phyloP scores from a whole-genome alignment of 2,113 vertebrate species.

The Cinclus mexicanus region DNA sequence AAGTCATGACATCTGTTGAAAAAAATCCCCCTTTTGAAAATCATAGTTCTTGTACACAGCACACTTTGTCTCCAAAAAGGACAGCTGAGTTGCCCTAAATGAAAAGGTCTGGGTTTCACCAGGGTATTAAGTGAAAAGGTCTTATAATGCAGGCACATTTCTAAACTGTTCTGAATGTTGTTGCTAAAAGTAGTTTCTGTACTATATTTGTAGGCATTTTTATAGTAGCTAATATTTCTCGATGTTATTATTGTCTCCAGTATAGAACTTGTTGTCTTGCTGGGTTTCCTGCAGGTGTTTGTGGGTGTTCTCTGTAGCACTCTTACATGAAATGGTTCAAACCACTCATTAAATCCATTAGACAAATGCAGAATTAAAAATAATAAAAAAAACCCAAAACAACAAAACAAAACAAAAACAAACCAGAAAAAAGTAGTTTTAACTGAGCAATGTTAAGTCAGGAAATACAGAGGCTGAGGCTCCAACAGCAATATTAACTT shows the following conservation, averaged over 20 bases:
- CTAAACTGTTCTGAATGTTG: not conserved
- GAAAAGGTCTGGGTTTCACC: not conserved
- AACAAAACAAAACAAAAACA: too few relatives aligned
- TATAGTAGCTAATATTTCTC: not conserved
- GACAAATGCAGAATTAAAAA: not conserved
- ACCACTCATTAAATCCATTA: not conserved
- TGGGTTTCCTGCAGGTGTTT: not conserved
- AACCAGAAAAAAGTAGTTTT: not conserved
- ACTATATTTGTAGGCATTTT: not conserved
- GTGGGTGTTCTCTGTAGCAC: not conserved
- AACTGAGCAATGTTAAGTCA: not conserved
- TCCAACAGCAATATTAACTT: slow-evolving; percentile 61
- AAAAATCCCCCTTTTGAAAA: not conserved
- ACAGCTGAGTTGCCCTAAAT: not conserved
- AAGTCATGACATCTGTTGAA: not conserved
- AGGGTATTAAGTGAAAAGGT: not conserved
- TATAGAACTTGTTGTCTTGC: not conserved
- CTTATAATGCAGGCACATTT: not conserved
- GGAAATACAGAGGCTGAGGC: slow-evolving; percentile 38
- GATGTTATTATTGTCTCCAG: not conserved
- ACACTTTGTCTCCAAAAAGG: not conserved
- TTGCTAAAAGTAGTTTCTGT: not conserved
- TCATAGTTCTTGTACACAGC: not conserved
- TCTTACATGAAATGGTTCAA: not conserved
- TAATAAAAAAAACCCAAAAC: not conserved